Evolutionary conservation across 2,888 invertebrate species (phyloP), one percentile per base, ranked within the genome.

Genomic region (Rhagophthalmus giganteus): DNA sequence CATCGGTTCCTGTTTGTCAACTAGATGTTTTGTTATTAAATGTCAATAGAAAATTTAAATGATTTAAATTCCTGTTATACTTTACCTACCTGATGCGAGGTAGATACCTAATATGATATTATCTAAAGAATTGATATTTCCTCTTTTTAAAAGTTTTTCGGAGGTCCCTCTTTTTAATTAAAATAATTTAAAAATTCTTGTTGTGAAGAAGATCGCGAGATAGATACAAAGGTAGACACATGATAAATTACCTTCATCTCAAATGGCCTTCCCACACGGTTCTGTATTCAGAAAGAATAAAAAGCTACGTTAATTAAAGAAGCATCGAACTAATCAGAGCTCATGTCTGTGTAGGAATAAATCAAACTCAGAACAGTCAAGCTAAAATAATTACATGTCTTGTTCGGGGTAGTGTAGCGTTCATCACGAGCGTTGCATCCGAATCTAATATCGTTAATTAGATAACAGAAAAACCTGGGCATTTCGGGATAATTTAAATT

Each of bases 321-420:
- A 73, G 73, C 74, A 74, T 74, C 73, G 73, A 74, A 73, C 74
- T 74, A 75, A 75, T 75, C 74, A 73, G 74, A 70, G 71, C 72
- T 71, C 71, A 71, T 68, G 74, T 73, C 72, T 68, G 71, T 74
- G 73, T 72, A 66, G 68, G 65, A 70, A 75, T 75, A 75, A 75
- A 75, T 75, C 75, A 75, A 75, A 75, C 73, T 73, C 72, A 67
- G 69, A 70, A 69, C 69, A 72, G 69, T 71, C 70, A 71, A 67
- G 70, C 68, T 69, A 71, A 75, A 75, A 75, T 75, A 75, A 75
- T 75, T 75, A 74, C 74, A 72, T 68, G 74, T 75, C 75, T 74
- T 70, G 74, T 73, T 68, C 72, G 61, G 71, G 71, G 71, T 68
- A 71, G 70, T 66, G 69, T 66, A 63, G 72, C 72, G 73, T 75